Evolutionary conservation across 2,797 vertebrate species (phyloP), one percentile per base, ranked within the genome.

Genomic region (Xiphophorus birchmanni): DNA sequence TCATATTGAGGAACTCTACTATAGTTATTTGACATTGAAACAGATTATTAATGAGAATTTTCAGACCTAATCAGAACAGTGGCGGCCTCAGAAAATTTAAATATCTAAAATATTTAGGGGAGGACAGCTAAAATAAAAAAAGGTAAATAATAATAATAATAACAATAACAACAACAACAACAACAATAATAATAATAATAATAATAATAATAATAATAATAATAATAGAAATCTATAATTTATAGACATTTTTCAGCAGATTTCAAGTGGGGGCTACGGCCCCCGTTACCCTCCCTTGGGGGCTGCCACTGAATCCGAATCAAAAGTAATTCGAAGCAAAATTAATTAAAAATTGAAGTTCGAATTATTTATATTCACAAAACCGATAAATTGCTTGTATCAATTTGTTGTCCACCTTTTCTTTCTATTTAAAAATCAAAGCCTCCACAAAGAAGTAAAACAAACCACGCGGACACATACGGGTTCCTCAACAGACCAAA

Each of bases 371-470:
- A 2, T 9, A 26, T 69, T 42, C 37, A 65, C 63, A 37, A 65
- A 65, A 65, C 63, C 29, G 8, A 67, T 40, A 29, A 58, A 42
- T 9, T 74, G 58, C 44, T 32, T n/a, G 52, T 26, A 26, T 71
- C 23, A 26, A n/a, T 71, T 81, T 76, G 75, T 82, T 23, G 50
- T 26, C 3, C 23, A n/a, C 75, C 77, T 81, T 75, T 83, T 74
- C 73, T 80, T 26, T 82, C 2, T 74, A 5, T 45, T 73, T 32
- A 58, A 73, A 15, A 26, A 74, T 82, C 35, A 11, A 40, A 67
- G 32, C 80, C 76, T 87, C 73, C 50, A 69, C 18, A 12, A 50
- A 82, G 18, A 83, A 82, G 79, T 71, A 79, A 81, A 73, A 74
- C 48, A 67, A 79, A 35, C 52, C 60, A 78, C 45, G 5, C 18